A percentile compares a stretch with the other conserved stretches of the same genome.
These are phyloP conservation scores for Parapristionchus giblindavisi DNA, from an alignment of 2,888 invertebrate species.

Conservation along the genomic window DNA sequence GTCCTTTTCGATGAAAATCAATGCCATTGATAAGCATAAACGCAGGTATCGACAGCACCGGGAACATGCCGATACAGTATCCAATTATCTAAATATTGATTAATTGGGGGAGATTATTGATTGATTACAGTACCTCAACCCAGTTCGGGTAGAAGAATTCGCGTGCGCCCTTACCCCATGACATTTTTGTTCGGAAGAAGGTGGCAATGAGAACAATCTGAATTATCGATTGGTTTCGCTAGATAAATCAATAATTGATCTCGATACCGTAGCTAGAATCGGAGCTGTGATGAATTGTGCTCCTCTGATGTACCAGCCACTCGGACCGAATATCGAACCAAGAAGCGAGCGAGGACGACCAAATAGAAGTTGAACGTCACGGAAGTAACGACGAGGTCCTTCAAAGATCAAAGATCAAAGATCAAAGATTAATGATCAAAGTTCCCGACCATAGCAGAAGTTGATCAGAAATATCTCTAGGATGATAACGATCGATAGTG, in stretches of 20 bases:
- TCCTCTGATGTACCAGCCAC: neutral
- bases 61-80: neutral
- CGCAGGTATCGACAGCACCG: conserved; percentile 14
- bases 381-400: no score
- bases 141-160: conserved; percentile 3
- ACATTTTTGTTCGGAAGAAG: conserved; percentile 9
- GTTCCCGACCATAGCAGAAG: conserved; percentile 25
- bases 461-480: conserved; percentile 30
- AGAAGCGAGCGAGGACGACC: no score
- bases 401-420: no score
- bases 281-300: conserved; percentile 23
- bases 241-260: neutral
- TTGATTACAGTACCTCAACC: conserved; percentile 11
- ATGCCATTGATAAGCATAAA: conserved; percentile 24
- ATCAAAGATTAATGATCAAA: no score
- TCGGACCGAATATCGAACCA: neutral
- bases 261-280: conserved; percentile 6
- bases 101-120: no score
- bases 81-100: conserved; percentile 11
- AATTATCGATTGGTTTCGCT: neutral
- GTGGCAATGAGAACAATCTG: conserved; percentile 8
- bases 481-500: conserved; percentile 20
- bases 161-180: conserved; percentile 25
- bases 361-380: no score
- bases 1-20: conserved; percentile 12